Conservation (phyloP, 2,797 vertebrate genomes). For the Cuculus canorus region DNA sequence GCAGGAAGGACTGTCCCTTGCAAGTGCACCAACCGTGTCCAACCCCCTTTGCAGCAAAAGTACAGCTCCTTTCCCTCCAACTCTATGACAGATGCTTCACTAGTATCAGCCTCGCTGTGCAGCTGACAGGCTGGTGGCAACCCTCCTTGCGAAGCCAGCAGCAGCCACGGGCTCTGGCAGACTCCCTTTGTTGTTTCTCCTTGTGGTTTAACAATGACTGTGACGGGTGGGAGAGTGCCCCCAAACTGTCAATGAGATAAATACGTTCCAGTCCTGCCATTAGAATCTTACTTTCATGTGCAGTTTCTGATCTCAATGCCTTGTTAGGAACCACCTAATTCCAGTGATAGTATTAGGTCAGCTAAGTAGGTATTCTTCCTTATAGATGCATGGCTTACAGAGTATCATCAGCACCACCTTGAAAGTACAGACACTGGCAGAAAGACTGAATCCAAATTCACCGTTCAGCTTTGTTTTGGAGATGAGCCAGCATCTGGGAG, state of each 20-base stretch:
- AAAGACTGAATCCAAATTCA: not conserved
- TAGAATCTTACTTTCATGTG: slow-evolving; percentile 20
- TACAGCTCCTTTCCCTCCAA: not conserved
- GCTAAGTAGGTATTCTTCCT: not conserved
- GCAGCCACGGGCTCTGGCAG: not conserved
- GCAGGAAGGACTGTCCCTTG: not conserved
- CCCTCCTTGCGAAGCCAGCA: not conserved
- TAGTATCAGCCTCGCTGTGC: not conserved
- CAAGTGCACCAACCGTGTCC: not conserved
- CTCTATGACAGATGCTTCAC: not conserved
- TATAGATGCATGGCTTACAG: not conserved
- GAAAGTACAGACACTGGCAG: not conserved
- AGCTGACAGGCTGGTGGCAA: not conserved
- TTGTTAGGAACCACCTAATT: not conserved
- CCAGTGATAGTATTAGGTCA: slow-evolving; percentile 36
- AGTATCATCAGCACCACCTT: not conserved
- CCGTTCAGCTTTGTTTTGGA: not conserved
- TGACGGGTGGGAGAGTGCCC: not conserved
- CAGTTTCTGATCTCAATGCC: not conserved
- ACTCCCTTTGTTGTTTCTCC: not conserved
- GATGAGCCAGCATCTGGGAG: not conserved
- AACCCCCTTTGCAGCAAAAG: not conserved
- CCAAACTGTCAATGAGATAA: slow-evolving; percentile 40
- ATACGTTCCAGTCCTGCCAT: not conserved
- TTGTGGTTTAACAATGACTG: not conserved